A percentile compares a stretch with the other conserved stretches of the same genome.
Conservation (phyloP, 1,140 invertebrate genomes). For the Drosophila micromelanica region DNA sequence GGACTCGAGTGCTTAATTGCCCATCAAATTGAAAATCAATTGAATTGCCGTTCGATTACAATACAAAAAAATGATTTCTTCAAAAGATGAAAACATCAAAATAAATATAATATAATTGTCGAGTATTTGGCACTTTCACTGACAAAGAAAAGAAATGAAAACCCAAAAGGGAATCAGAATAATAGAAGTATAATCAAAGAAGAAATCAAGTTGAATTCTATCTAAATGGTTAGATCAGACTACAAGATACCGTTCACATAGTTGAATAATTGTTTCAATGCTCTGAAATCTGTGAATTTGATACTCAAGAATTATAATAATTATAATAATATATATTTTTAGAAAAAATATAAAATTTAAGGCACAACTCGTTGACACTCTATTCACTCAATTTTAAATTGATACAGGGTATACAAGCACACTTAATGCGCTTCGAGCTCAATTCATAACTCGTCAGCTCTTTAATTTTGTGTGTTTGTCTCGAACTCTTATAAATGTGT, state of each 20-base stretch:
- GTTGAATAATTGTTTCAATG: too few species aligned
- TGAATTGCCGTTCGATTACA: constrained; percentile 29
- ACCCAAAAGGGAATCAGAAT: background rate
- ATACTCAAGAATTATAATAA: too few species aligned
- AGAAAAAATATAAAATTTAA: too few species aligned
- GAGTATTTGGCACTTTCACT: constrained; percentile 40
- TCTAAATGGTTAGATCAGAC: too few species aligned
- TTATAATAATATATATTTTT: too few species aligned
- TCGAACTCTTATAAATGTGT: constrained; percentile 2
- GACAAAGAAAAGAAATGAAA: background rate
- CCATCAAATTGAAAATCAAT: constrained; percentile 45
- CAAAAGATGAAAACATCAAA: constrained; percentile 9
- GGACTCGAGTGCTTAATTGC: constrained; percentile 29
- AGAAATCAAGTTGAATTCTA: background rate
- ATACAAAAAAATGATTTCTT: constrained; percentile 24
- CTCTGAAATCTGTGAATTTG: too few species aligned
- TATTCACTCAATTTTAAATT: too few species aligned
- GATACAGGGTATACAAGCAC: constrained; percentile 2
- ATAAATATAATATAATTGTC: constrained; percentile 9
- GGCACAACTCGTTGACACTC: too few species aligned
- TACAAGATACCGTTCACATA: too few species aligned
- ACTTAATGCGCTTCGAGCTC: background rate
- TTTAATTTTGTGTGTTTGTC: background rate
- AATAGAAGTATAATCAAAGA: background rate
- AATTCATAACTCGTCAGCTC: background rate